A percentile compares a stretch with the other conserved stretches of the same genome.
phyloP scores from a whole-genome alignment of 1,140 invertebrate genomes.

The Caenorhabditis tropicalis region DNA sequence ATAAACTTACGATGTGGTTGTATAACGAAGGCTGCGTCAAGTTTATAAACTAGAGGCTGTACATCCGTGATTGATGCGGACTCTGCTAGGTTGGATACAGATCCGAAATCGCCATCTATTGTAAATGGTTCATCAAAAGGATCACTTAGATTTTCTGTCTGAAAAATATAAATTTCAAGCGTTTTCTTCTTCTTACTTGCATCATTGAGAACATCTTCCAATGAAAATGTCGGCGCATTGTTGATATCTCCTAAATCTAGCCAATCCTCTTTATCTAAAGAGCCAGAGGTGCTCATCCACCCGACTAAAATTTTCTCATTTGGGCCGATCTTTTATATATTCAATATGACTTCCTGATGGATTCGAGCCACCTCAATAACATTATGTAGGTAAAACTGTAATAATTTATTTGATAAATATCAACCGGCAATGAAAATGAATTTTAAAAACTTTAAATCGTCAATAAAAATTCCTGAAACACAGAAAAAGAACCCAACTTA shows the following conservation, averaged over 20 bases:
- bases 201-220: conserved; percentile 44
- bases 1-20: not conserved
- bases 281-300: conserved; percentile 21
- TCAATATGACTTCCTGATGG: not conserved
- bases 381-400: not conserved
- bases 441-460: too few relatives aligned
- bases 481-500: not conserved
- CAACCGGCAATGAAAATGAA: not conserved
- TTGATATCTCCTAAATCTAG: not conserved
- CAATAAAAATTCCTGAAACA: not conserved
- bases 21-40: conserved; percentile 35
- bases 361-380: not conserved
- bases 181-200: not conserved
- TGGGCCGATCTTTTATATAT: not conserved
- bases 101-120: not conserved
- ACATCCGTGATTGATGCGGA: not conserved
- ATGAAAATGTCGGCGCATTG: not conserved
- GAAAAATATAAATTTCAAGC: not conserved
- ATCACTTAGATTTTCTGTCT: conserved; percentile 19
- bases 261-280: conserved; percentile 44
- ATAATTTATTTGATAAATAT: conserved; percentile 31
- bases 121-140: conserved; percentile 8
- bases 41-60: not conserved
- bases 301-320: not conserved
- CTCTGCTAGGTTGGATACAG: not conserved